These are phyloP conservation scores for Poecile montanus DNA, from an alignment of 2,797 vertebrate genomes.

Conservation along the genomic window DNA sequence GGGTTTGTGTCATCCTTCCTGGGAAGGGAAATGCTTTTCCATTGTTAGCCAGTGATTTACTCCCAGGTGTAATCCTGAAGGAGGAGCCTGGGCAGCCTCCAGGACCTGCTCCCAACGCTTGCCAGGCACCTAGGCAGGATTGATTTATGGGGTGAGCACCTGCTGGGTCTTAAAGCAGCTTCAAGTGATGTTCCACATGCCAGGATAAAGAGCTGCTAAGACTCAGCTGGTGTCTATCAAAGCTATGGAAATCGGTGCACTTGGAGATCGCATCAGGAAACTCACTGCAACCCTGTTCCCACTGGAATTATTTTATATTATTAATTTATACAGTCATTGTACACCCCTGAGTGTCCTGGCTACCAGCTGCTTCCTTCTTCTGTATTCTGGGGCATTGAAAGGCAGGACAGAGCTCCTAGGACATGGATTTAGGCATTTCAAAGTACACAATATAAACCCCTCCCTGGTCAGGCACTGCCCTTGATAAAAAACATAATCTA, in stretches of 20 bases:
- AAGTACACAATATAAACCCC: background rate
- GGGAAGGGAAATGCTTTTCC: rapidly evolving
- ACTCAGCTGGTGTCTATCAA: background rate
- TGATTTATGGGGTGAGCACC: background rate
- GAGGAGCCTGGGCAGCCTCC: background rate
- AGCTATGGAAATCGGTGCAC: background rate
- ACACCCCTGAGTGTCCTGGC: background rate
- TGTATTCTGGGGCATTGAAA: background rate
- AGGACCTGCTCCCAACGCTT: background rate
- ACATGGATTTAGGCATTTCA: rapidly evolving
- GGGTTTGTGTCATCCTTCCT: background rate
- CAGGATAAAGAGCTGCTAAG: background rate
- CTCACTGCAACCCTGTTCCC: background rate
- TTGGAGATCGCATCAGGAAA: rapidly evolving
- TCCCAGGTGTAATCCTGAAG: background rate
- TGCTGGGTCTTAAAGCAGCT: background rate
- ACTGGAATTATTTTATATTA: background rate
- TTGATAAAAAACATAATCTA: background rate
- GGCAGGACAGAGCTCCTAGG: background rate
- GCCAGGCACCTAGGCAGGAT: background rate
- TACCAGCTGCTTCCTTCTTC: background rate
- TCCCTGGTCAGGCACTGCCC: background rate
- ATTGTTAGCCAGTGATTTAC: background rate
- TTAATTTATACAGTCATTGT: background rate
- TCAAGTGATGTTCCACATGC: background rate